A percentile compares a stretch with the other conserved stretches of the same genome.
Evolutionary conservation across 2,797 vertebrate genomes (phyloP).

Genomic region (Alfaro cultratus): DNA sequence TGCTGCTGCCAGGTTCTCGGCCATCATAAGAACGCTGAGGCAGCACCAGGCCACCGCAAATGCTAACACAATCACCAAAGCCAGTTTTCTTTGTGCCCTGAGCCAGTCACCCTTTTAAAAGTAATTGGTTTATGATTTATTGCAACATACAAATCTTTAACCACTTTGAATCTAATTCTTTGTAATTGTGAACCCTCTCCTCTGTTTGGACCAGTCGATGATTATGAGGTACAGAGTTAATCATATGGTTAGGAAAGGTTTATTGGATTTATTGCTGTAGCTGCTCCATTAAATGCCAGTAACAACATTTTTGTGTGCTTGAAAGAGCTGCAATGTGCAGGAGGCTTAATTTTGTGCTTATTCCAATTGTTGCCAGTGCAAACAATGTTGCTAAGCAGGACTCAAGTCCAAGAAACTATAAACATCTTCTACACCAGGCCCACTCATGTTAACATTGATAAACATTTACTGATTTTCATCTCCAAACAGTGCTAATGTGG

Average conservation of each 20-base stretch:
- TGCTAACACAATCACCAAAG: constrained; percentile 57
- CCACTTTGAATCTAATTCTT: constrained; percentile 9
- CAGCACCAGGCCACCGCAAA: constrained; percentile 43
- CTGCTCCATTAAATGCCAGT: constrained; percentile 42
- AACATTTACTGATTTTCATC: constrained; percentile 18
- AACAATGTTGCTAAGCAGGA: constrained; percentile 51
- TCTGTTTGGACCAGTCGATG: constrained; percentile 11
- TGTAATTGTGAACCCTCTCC: constrained; percentile 26
- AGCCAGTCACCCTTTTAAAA: constrained; percentile 36
- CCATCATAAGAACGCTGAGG: constrained; percentile 39
- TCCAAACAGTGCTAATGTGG: constrained; percentile 1
- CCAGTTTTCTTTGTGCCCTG: constrained; percentile 15
- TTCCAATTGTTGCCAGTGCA: constrained; percentile 49
- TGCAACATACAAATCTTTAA: constrained; percentile 43
- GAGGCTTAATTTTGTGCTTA: constrained; percentile 24
- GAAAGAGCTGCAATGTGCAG: constrained; percentile 23
- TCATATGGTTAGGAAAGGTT: constrained; percentile 27
- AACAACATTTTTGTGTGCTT: constrained; percentile 12
- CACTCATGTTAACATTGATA: constrained; percentile 3
- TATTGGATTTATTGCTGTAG: constrained; percentile 41
- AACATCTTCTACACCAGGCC: constrained; percentile 19
- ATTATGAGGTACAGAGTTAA: constrained; percentile 16
- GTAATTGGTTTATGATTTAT: constrained; percentile 71
- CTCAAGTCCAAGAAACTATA: constrained; percentile 44
- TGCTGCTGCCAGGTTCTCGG: constrained; percentile 25